phyloP scores from a whole-genome alignment of 2,113 vertebrate species.

The Phasianus colchicus region DNA sequence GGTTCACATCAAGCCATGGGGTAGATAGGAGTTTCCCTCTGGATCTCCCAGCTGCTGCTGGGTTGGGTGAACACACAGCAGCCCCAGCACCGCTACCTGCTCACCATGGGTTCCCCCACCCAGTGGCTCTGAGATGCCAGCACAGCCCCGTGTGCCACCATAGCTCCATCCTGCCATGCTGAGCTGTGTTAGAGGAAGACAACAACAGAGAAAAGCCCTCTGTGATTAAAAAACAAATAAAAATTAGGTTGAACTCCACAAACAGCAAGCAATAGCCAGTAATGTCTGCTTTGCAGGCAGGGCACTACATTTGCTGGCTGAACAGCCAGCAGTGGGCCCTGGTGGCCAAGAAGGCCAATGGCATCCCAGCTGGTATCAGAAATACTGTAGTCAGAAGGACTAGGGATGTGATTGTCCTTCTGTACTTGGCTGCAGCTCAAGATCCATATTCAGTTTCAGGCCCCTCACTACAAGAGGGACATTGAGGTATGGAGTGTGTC shows the following conservation, averaged over 20 bases:
- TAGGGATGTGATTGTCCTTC: no score
- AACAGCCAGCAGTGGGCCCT: neutral
- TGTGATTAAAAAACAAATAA: neutral
- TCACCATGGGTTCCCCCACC: neutral
- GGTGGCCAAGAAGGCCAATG: neutral
- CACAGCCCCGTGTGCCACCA: neutral
- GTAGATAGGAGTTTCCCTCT: rapidly evolving
- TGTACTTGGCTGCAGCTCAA: no score
- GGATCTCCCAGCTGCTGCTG: neutral
- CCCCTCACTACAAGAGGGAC: no score
- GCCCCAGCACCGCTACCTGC: neutral
- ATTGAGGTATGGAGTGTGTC: no score
- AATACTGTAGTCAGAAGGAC: no score
- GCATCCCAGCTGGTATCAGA: neutral
- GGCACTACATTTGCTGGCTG: neutral
- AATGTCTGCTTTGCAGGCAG: neutral
- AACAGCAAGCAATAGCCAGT: neutral
- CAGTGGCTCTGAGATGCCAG: neutral
- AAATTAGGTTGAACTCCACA: neutral
- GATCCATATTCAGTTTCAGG: no score
- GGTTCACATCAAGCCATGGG: rapidly evolving
- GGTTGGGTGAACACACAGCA: neutral
- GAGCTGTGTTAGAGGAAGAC: neutral
- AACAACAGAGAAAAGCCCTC: neutral
- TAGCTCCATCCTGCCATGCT: neutral